Evolutionary conservation across 2,113 vertebrate genomes (phyloP), one percentile per base, ranked within the genome.

Genomic region (Gallinago paraguaiae): DNA sequence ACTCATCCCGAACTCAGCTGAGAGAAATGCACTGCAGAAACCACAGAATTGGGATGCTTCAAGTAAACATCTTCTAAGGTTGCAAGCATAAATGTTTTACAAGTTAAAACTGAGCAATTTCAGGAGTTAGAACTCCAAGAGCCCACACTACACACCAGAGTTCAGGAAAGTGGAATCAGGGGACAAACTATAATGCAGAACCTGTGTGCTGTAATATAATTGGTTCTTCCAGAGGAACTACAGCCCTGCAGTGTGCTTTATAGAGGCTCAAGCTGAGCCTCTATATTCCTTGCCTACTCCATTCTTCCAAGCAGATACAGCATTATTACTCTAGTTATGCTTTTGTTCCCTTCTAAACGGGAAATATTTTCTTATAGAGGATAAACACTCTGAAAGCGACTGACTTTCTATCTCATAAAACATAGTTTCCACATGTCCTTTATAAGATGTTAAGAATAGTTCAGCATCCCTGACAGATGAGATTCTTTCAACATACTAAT

Each of bases 211-310:
- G 4, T 4, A 61, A 41, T 10, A 10, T 20, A 39, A 31, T 51
- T 51, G 39, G 22, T 17, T 50, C 22, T 39, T 78, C 30, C 53
- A 82, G 35, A 74, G 46, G 31, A 94, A 76, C 24, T 11, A 37
- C 24, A 78, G 77, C 11, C 7, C 67, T 1, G 2, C 9, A 87
- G 78, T 0, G 0, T 31, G 23, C 57, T 71, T 70, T 37, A 48
- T 8, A 77, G 23, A 83, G 68, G 61, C 71, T 80, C 41, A 57
- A 61, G 33, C 9, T 70, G 67, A 88, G 20, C 30, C n/a, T n/a
- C n/a, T n/a, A n/a, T n/a, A n/a, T 86, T 24, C 31, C 17, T 24
- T 37, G 41, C 35, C 77, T 64, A 54, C 18, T 39, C 2, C 1
- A 24, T 33, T 69, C 41, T 59, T 60, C 64, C 54, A 51, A 17